Percentiles rank a stretch among this genome's conserved stretches.
Evolutionary conservation across 2,888 invertebrate species (phyloP).

Genomic region (Thecophora atra): DNA sequence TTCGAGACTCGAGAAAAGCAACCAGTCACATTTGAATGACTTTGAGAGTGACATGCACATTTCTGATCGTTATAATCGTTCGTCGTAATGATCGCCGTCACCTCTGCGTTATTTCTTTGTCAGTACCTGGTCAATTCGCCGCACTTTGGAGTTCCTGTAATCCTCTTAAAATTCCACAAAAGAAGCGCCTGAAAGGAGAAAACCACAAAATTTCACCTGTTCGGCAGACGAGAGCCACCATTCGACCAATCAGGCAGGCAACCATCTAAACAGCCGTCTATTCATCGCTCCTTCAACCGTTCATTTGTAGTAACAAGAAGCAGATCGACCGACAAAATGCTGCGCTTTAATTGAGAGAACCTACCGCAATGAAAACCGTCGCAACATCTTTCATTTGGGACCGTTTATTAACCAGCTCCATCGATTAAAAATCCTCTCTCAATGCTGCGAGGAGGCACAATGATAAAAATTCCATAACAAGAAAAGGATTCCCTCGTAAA

Average conservation of each 20-base stretch:
- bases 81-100: too few species aligned
- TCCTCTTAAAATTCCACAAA: neutral
- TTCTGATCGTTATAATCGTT: too few species aligned
- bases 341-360: neutral
- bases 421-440: neutral
- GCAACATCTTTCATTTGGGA: neutral
- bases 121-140: neutral
- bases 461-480: neutral
- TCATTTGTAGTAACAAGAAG: conserved; percentile 5
- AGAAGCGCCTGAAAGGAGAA: neutral
- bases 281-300: neutral
- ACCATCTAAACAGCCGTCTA: neutral
- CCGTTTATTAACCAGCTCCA: neutral
- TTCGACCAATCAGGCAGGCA: neutral
- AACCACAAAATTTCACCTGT: conserved; percentile 1
- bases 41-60: too few species aligned
- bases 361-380: conserved; percentile 1
- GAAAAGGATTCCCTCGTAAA: neutral
- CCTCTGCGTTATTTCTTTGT: neutral
- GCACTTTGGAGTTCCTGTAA: neutral
- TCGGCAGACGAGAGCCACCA: neutral
- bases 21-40: too few species aligned
- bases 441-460: neutral
- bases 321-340: neutral
- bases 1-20: too few species aligned